Conservation (phyloP, 2,888 invertebrate species). For the Candidula unifasciata region DNA sequence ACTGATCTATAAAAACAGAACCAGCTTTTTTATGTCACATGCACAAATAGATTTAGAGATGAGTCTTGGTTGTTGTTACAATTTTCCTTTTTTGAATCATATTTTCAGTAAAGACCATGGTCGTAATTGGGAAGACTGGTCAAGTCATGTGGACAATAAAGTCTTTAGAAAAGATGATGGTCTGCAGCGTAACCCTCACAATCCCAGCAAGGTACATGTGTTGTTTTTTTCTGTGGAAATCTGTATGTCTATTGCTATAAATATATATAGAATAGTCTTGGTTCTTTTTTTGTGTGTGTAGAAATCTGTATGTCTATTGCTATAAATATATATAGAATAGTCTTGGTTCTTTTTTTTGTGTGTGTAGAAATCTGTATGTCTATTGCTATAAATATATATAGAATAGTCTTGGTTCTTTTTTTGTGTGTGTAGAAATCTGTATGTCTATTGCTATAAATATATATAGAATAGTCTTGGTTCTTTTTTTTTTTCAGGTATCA, state of each 20-base stretch:
- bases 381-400: background rate
- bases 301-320: too few relatives aligned
- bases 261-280: background rate
- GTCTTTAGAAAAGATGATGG: slow-evolving; percentile 65
- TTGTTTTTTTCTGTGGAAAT: background rate
- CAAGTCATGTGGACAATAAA: slow-evolving; percentile 40
- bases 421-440: too few relatives aligned
- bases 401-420: too few relatives aligned
- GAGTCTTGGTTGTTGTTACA: background rate
- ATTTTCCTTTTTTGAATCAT: background rate
- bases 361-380: background rate
- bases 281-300: too few relatives aligned
- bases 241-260: background rate
- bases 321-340: too few relatives aligned
- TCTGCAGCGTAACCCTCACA: slow-evolving; percentile 63
- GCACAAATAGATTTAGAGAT: background rate
- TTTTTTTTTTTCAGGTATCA: too few relatives aligned
- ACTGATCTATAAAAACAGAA: too few relatives aligned
- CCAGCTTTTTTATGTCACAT: too few relatives aligned
- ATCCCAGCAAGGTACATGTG: slow-evolving; percentile 61
- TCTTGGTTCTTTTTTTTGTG: too few relatives aligned
- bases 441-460: too few relatives aligned
- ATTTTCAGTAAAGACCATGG: slow-evolving; percentile 64
- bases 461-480: too few relatives aligned
- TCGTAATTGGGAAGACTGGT: slow-evolving; percentile 52